Conservation (phyloP, 2,113 vertebrate genomes). For the Gymnorhina tibicen region DNA sequence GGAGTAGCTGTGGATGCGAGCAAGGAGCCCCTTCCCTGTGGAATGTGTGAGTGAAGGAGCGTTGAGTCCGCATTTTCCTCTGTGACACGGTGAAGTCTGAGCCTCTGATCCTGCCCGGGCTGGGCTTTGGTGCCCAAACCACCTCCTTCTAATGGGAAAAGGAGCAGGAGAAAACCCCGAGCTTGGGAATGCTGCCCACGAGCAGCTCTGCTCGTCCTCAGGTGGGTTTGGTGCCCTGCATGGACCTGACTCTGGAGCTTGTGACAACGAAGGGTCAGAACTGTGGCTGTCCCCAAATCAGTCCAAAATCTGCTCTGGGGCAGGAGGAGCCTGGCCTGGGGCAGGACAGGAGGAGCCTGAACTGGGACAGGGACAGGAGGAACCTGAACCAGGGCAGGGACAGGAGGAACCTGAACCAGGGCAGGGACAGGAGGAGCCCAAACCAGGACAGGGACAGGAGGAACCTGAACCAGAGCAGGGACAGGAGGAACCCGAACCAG, state of each 20-base stretch:
- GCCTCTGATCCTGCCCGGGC: not conserved
- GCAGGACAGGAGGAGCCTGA: not conserved
- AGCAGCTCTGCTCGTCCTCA: not conserved
- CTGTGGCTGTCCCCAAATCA: rapidly evolving
- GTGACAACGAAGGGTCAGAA: rapidly evolving
- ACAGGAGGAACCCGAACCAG: rapidly evolving
- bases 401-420: not conserved
- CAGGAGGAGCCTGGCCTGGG: not conserved
- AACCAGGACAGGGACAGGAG: not conserved
- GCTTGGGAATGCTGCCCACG: not conserved
- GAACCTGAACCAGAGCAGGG: rapidly evolving
- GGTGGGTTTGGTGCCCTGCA: not conserved
- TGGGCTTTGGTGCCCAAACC: not conserved
- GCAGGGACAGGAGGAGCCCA: not conserved
- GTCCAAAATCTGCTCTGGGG: rapidly evolving
- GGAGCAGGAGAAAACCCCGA: not conserved
- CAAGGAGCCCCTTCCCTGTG: not conserved
- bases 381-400: rapidly evolving
- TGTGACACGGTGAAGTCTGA: not conserved
- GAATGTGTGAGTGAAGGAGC: not conserved
- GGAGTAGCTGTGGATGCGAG: not conserved
- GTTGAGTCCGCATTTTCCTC: rapidly evolving
- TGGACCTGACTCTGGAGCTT: not conserved
- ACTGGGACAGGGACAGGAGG: not conserved
- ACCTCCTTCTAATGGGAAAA: rapidly evolving